These are phyloP conservation scores for Galago senegalensis DNA, from an alignment of 2,797 vertebrate species.

Conservation along the genomic window DNA sequence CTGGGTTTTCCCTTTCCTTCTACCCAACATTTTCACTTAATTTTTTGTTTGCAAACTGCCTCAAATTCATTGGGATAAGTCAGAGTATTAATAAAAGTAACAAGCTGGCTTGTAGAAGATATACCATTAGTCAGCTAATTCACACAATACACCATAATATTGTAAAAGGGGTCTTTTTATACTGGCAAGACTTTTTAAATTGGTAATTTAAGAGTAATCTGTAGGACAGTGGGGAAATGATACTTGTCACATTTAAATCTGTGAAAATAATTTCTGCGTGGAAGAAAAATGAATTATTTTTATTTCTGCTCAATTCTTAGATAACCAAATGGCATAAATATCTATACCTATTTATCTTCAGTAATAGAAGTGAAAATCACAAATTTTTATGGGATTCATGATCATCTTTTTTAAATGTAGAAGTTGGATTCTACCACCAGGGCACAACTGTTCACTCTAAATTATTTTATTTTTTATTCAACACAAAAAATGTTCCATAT, in stretches of 20 bases:
- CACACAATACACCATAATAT: background rate
- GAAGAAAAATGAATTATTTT: background rate
- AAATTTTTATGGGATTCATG: background rate
- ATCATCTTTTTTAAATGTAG: conserved; percentile 51
- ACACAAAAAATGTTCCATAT: conserved; percentile 29
- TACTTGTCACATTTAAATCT: conserved; percentile 23
- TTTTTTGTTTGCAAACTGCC: background rate
- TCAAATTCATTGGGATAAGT: background rate
- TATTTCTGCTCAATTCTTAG: conserved; percentile 52
- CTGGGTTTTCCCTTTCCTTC: conserved; percentile 59
- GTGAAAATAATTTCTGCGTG: conserved; percentile 1
- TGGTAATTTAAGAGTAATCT: conserved; percentile 38
- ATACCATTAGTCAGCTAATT: background rate
- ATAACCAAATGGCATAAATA: conserved; percentile 37
- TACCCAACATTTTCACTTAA: background rate
- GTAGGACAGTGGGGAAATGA: background rate
- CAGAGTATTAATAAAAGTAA: conserved; percentile 1
- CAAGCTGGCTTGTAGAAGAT: background rate
- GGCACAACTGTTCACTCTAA: background rate
- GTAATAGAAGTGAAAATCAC: conserved; percentile 35
- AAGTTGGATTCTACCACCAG: background rate
- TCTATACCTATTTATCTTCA: conserved; percentile 43
- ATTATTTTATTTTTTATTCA: conserved; percentile 24
- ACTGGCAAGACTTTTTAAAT: background rate
- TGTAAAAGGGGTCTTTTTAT: conserved; percentile 21